A percentile compares a stretch with the other conserved stretches of the same genome.
Conservation (phyloP, 2,113 vertebrate species). For the Montifringilla adamsi region DNA sequence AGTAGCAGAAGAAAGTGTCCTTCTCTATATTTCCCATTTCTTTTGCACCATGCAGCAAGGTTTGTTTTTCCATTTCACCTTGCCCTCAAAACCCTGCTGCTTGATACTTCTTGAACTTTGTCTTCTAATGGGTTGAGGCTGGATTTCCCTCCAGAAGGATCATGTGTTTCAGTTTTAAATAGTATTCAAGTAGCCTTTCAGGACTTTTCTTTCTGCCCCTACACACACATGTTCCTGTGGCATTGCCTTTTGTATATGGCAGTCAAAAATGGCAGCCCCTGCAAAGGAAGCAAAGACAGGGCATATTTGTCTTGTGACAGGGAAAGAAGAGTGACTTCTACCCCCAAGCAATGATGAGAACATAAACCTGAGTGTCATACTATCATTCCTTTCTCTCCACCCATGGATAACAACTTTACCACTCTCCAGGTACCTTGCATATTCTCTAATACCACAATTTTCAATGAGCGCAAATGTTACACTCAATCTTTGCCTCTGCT, state of each 20-base stretch:
- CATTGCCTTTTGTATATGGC: fast-evolving
- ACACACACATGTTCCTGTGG: neutral
- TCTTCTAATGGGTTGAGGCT: neutral
- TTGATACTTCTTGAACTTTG: neutral
- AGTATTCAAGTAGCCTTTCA: neutral
- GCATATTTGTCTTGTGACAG: fast-evolving
- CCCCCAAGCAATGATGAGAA: neutral
- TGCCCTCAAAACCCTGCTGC: neutral
- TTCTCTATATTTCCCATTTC: neutral
- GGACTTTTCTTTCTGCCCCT: neutral
- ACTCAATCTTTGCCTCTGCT: neutral
- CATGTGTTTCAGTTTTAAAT: neutral
- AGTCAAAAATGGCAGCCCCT: neutral
- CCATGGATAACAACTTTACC: neutral
- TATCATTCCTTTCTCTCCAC: neutral
- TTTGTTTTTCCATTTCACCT: neutral
- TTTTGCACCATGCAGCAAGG: neutral
- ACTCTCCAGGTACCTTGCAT: neutral
- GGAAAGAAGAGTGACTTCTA: neutral
- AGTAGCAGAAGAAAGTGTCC: neutral
- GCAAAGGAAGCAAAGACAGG: neutral
- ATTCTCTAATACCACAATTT: neutral
- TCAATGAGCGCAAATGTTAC: neutral
- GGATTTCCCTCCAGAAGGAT: neutral
- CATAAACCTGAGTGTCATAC: neutral